These are phyloP conservation scores for Trichonephila inaurata DNA, from an alignment of 1,140 invertebrate genomes.

Conservation along the genomic window DNA sequence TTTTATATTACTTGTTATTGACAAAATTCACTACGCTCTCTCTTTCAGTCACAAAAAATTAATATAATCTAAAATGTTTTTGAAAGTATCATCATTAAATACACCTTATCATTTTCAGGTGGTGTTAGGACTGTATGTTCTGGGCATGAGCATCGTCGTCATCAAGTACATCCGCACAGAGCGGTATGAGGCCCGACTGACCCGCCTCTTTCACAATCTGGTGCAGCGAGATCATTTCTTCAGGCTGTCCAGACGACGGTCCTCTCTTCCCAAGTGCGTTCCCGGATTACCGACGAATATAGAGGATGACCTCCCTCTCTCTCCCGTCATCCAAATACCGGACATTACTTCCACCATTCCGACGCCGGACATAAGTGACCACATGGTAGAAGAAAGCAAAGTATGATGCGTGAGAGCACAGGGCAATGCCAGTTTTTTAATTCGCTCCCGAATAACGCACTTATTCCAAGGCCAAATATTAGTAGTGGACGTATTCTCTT, in stretches of 20 bases:
- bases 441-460: too few species aligned
- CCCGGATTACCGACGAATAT: neutral
- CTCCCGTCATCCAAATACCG: neutral
- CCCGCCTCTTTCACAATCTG: constrained; percentile 73
- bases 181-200: constrained; percentile 75
- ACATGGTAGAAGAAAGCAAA: constrained; percentile 55
- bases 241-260: constrained; percentile 65
- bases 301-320: constrained; percentile 30
- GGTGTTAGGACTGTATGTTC: constrained; percentile 64
- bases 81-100: too few species aligned
- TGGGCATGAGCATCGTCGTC: constrained; percentile 69
- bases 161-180: constrained; percentile 77
- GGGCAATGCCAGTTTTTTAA: too few species aligned
- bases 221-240: constrained; percentile 75
- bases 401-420: neutral
- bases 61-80: too few species aligned
- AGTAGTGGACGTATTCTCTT: too few species aligned
- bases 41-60: too few species aligned
- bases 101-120: constrained; percentile 32
- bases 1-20: too few species aligned
- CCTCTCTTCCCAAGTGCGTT: constrained; percentile 61
- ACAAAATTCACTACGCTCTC: too few species aligned
- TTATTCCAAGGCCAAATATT: too few species aligned
- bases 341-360: constrained; percentile 33
- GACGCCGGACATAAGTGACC: neutral